Evolutionary conservation across 2,113 vertebrate genomes (phyloP).

Genomic region (Dryoscopus gambensis): DNA sequence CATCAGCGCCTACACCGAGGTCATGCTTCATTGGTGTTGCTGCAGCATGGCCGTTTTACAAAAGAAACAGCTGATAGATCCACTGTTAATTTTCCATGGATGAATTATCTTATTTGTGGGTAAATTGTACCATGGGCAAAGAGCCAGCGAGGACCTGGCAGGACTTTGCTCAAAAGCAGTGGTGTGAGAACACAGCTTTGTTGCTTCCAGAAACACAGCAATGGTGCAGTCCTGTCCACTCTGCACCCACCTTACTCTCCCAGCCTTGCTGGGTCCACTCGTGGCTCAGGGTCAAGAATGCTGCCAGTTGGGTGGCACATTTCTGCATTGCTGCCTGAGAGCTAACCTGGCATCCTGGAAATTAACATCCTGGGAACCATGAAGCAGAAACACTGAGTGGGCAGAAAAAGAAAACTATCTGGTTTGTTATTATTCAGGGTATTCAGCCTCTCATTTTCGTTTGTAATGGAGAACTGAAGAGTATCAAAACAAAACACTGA

Average conservation of each 20-base stretch:
- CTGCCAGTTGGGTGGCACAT: neutral
- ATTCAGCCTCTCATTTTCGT: neutral
- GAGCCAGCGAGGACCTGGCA: neutral
- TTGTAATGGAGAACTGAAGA: constrained; percentile 2
- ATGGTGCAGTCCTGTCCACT: neutral
- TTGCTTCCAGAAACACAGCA: neutral
- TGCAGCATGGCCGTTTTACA: neutral
- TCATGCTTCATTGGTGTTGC: neutral
- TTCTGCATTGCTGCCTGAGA: neutral
- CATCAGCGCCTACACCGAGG: rapidly evolving
- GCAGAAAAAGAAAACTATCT: neutral
- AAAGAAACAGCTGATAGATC: neutral
- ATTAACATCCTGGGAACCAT: neutral
- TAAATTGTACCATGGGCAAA: neutral
- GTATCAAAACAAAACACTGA: constrained; percentile 22
- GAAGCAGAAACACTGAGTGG: neutral
- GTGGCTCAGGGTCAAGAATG: neutral
- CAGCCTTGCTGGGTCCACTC: neutral
- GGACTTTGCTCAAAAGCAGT: neutral
- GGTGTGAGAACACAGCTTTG: neutral
- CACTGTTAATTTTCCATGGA: neutral
- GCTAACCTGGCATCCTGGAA: neutral
- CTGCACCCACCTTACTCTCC: neutral
- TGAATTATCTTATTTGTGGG: neutral
- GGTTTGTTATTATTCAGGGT: neutral